These are phyloP conservation scores for Myotis findleyi DNA, from an alignment of 2,797 vertebrate genomes.

Conservation along the genomic window DNA sequence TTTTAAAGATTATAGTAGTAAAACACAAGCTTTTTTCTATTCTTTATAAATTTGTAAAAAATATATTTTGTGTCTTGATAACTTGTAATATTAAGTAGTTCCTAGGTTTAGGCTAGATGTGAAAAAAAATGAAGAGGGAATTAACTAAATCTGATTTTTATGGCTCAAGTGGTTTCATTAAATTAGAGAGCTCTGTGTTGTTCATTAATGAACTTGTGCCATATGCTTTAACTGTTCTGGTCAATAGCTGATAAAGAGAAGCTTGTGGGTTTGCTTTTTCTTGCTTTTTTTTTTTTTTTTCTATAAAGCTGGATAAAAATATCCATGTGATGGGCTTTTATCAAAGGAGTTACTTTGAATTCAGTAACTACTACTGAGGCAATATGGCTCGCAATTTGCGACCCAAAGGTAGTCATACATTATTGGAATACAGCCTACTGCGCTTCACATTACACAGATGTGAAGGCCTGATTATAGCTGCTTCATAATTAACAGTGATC, in stretches of 20 bases:
- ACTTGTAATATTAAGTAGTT: conserved; percentile 84
- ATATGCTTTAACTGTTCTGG: conserved; percentile 96
- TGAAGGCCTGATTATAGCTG: conserved; percentile 97
- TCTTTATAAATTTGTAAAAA: conserved; percentile 65
- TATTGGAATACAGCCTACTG: conserved; percentile 93
- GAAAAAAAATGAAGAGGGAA: conserved; percentile 85
- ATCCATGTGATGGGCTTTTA: conserved; percentile 92
- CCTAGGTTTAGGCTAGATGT: conserved; percentile 86
- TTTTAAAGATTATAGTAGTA: conserved; percentile 40
- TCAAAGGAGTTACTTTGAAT: conserved; percentile 92
- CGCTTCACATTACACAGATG: conserved; percentile 93
- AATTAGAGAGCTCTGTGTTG: conserved; percentile 94
- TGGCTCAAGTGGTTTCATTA: conserved; percentile 99
- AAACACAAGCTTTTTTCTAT: conserved; percentile 54
- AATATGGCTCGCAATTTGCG: conserved; percentile 93
- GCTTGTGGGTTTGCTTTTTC: conserved; percentile 80
- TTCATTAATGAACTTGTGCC: conserved; percentile 99
- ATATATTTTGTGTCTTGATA: conserved; percentile 82
- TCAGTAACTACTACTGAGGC: conserved; percentile 92
- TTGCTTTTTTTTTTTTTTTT: conserved; percentile 63
- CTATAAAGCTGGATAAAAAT: conserved; percentile 89
- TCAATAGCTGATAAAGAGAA: conserved; percentile 92
- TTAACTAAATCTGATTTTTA: conserved; percentile 93
- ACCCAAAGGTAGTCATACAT: conserved; percentile 93
- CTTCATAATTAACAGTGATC: conserved; percentile 99